These are phyloP conservation scores for Homarus americanus DNA, from an alignment of 1,140 invertebrate genomes.

Conservation along the genomic window DNA sequence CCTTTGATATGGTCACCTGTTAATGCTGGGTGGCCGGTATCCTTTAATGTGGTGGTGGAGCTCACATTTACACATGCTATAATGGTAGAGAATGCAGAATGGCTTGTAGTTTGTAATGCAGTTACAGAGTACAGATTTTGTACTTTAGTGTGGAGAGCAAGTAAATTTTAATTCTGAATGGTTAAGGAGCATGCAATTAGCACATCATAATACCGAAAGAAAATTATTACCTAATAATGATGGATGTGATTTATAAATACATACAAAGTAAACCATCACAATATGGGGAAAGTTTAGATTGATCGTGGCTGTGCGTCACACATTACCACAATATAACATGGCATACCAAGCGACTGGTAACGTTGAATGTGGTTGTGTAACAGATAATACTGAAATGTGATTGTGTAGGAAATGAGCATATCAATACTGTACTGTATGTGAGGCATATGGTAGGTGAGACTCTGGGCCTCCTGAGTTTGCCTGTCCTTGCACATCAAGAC, in stretches of 20 bases:
- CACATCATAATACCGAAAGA: neutral
- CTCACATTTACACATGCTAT: neutral
- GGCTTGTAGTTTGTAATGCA: neutral
- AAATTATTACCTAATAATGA: too few species aligned
- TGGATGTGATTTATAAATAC: too few species aligned
- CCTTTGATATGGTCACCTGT: neutral
- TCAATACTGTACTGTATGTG: neutral
- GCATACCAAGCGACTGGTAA: neutral
- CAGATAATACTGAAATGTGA: neutral
- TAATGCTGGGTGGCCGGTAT: neutral
- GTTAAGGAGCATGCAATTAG: conserved; percentile 1
- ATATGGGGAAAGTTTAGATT: neutral
- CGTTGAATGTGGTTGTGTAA: neutral
- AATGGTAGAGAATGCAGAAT: neutral
- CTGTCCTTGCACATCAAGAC: conserved; percentile 32
- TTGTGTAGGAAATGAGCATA: neutral
- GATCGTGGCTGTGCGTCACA: neutral
- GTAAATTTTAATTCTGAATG: neutral
- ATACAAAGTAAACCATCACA: too few species aligned
- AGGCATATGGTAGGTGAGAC: neutral
- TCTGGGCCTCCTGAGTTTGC: neutral
- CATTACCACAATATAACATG: neutral
- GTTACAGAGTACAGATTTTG: neutral
- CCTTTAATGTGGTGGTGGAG: neutral
- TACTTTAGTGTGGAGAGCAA: conserved; percentile 1